phyloP scores from a whole-genome alignment of 2,888 invertebrate species.

The Megastigmus dorsalis region DNA sequence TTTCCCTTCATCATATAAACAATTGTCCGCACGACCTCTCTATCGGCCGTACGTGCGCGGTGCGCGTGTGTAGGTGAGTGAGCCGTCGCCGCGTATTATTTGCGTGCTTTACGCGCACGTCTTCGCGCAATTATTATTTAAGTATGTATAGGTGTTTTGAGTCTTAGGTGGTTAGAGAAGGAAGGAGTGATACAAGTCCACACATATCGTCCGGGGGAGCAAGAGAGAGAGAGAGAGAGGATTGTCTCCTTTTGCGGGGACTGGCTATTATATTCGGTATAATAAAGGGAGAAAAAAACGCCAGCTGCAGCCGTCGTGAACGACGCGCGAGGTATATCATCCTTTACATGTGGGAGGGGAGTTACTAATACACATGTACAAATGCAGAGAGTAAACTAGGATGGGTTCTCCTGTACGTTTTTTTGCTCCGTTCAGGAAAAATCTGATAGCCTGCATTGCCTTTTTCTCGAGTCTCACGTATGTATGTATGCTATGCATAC shows the following conservation, averaged over 20 bases:
- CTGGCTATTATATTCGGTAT: not conserved
- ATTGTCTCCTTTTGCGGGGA: constrained; percentile 5
- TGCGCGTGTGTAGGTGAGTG: constrained; percentile 3
- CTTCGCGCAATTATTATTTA: too few species aligned
- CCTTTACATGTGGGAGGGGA: not conserved
- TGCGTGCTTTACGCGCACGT: too few species aligned
- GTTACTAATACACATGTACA: not conserved
- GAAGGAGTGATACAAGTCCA: not conserved
- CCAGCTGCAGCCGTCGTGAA: constrained; percentile 19
- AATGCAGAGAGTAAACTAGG: not conserved
- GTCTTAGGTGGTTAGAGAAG: too few species aligned
- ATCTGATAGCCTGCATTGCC: constrained; percentile 41
- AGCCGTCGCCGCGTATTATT: not conserved
- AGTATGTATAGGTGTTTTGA: too few species aligned
- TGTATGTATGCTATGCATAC: not conserved
- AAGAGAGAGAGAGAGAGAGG: not conserved
- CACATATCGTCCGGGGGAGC: not conserved
- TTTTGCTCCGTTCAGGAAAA: constrained; percentile 12
- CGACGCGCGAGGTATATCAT: not conserved
- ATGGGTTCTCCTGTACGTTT: constrained; percentile 6
- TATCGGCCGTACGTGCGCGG: not conserved
- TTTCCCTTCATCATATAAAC: constrained; percentile 1
- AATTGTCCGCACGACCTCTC: not conserved
- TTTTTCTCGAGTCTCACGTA: constrained; percentile 23
- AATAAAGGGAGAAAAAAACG: not conserved